Evolutionary conservation across 2,113 vertebrate genomes (phyloP).

Genomic region (Leucopsar rothschildi): DNA sequence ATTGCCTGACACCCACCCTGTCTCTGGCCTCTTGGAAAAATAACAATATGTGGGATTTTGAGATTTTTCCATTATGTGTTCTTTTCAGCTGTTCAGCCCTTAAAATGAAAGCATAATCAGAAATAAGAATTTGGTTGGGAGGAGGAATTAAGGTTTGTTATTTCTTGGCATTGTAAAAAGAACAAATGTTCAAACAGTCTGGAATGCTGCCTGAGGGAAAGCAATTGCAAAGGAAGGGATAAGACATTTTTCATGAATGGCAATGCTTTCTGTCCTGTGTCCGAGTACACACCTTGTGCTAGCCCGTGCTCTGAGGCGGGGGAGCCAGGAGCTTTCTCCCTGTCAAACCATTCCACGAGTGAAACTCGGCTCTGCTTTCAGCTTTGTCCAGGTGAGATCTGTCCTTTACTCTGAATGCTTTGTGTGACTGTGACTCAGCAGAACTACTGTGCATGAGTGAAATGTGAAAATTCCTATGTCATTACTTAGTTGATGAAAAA

Average conservation of each 20-base stretch:
- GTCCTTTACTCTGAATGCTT: neutral
- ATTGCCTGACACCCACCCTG: neutral
- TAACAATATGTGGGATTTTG: neutral
- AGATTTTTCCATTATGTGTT: neutral
- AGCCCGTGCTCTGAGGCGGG: rapidly evolving
- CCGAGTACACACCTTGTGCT: neutral
- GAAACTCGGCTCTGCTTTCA: neutral
- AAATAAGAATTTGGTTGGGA: neutral
- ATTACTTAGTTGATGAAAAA: neutral
- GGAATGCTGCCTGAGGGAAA: conserved; percentile 3
- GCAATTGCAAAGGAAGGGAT: neutral
- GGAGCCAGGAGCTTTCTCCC: neutral
- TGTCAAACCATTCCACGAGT: neutral
- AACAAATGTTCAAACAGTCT: conserved; percentile 29
- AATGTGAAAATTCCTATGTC: neutral
- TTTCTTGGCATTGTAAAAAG: conserved; percentile 18
- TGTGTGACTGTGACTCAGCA: neutral
- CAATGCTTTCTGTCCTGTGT: neutral
- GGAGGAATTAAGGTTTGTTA: neutral
- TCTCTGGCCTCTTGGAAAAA: conserved; percentile 1
- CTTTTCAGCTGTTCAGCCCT: neutral
- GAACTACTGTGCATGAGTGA: neutral
- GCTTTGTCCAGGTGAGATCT: neutral
- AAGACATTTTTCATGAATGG: neutral
- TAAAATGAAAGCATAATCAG: neutral